Base-by-base conservation (phyloP, 2,888 invertebrate genomes). In the Drosophila sordidula region DNA sequence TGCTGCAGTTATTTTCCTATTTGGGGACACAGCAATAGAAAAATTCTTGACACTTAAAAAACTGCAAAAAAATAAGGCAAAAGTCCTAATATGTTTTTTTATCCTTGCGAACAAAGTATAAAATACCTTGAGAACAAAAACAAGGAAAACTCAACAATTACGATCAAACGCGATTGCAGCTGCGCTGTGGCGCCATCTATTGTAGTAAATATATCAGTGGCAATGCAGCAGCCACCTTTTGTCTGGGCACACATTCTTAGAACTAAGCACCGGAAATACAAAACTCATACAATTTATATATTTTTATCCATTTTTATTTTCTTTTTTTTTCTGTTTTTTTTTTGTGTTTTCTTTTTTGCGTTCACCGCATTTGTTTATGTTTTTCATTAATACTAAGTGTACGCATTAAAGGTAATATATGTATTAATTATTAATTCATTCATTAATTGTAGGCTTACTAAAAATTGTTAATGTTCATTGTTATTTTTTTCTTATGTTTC, bases 401-500 rank as follows among this genome's bases (percentile, higher is more conserved):
- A 81, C 73, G 79, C 87, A 78, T 76, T 83, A 70, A 84, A 74
- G 76, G 71, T 73, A 85, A 85, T 77, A 77, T 73, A 87, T 70
- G 54, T 74, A 54, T 80, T 72, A 75, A 51, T 70, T 66, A 44
- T 76, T 80, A 64, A 58, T 78, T 63, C 52, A 51, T 69, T 83
- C 47, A 56, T 71, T 79, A 66, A 70, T 55, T 73, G 25, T 70
- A 65, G 52, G 55, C 70, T 82, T 71, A 83, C 69, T 80, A 75
- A 77, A 71, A 74, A 57, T 49, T 66, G 18, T 73, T 25, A 63
- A 49, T 49, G n/a, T 55, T 49, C 52, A 11, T 11, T 54, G 44
- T 44, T 34, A 12, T 34, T 54, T 52, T 25, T 18, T 26, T 41
- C 39, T 16, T 12, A 39, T 51, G 39, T 44, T 54, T 16, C 47